phyloP scores from a whole-genome alignment of 2,888 invertebrate species.

The Volucella bombylans region DNA sequence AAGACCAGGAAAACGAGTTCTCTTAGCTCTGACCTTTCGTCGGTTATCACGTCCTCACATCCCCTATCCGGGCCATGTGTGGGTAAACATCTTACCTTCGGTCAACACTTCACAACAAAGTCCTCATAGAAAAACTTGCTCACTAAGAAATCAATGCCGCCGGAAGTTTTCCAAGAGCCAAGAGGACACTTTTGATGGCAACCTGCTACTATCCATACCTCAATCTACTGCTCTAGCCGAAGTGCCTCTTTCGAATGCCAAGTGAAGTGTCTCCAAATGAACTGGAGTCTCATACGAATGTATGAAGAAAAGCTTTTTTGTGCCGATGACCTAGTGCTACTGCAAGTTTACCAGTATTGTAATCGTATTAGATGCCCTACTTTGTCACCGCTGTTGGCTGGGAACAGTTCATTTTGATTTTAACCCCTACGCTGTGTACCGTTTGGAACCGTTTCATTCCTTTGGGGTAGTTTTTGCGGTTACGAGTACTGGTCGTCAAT shows the following conservation, averaged over 20 bases:
- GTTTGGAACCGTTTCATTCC: conserved; percentile 28
- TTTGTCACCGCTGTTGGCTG: conserved; percentile 5
- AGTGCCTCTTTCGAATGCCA: conserved; percentile 35
- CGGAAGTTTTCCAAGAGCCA: conserved; percentile 18
- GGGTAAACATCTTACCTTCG: conserved; percentile 49
- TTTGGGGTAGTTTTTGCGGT: conserved; percentile 15
- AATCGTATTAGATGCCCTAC: conserved; percentile 42
- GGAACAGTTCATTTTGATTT: conserved; percentile 45
- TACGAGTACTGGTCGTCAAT: no score
- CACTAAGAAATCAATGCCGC: conserved; percentile 29
- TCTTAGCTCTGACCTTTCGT: conserved; percentile 31
- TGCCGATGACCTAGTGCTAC: conserved; percentile 49
- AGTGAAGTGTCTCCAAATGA: conserved; percentile 44
- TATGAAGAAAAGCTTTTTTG: conserved; percentile 38
- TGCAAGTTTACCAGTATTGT: conserved; percentile 22
- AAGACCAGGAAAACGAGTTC: not conserved
- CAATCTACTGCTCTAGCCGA: not conserved
- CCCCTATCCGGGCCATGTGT: conserved; percentile 4
- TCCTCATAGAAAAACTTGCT: conserved; percentile 3
- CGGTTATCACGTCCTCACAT: conserved; percentile 11
- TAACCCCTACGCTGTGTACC: not conserved
- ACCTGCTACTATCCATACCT: not conserved
- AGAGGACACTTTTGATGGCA: not conserved
- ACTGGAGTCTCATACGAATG: conserved; percentile 27
- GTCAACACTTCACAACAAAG: conserved; percentile 28